Evolutionary conservation across 2,113 vertebrate genomes (phyloP), one percentile per base, ranked within the genome.

Genomic region (Corydoras sp.): DNA sequence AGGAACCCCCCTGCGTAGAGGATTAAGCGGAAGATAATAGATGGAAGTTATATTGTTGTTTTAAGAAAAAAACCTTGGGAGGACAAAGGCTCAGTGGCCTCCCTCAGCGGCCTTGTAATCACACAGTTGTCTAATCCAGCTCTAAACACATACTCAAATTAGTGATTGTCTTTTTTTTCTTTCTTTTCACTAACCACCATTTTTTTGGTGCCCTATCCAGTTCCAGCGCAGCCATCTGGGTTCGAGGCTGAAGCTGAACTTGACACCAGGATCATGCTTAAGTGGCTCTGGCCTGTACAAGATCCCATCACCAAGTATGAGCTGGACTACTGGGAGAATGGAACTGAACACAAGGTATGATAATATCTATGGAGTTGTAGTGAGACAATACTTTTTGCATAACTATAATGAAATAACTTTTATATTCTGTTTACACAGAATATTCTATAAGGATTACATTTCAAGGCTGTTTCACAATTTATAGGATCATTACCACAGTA

Each of bases 191-290:
- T 32, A 61, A n/a, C n/a, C 32, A 13, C 30, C 32, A 50, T 10
- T 29, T 13, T 71, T 29, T 11, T 35, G 6, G 48, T 61, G 10
- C 10, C 0, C 5, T 15, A 49, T 58, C 5, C 68, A 99, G 96
- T 99, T 80, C 96, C 96, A 0, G 90, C 93, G 50, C 94, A 95
- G 85, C 94, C 93, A 0, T 88, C 90, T 1, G 91, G 90, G 61
- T 95, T 99, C 68, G 93, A 94, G 76, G 95, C 94, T 0, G 94
- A 98, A 81, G 93, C 92, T 0, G 96, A 98, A 78, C 89, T 95
- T 0, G 96, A 98, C 77, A 94, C 93, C 2, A 89, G 91, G 61
- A 91, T 99, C 78, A 88, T 92, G 83, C 82, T 99, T 62, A 93
- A 92, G 0, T 99, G 97, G 97, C 88, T 93, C 60, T 93, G 92